A percentile compares a stretch with the other conserved stretches of the same genome.
These are phyloP conservation scores for Crotophaga sulcirostris DNA, from an alignment of 2,113 vertebrate genomes.

Conservation along the genomic window DNA sequence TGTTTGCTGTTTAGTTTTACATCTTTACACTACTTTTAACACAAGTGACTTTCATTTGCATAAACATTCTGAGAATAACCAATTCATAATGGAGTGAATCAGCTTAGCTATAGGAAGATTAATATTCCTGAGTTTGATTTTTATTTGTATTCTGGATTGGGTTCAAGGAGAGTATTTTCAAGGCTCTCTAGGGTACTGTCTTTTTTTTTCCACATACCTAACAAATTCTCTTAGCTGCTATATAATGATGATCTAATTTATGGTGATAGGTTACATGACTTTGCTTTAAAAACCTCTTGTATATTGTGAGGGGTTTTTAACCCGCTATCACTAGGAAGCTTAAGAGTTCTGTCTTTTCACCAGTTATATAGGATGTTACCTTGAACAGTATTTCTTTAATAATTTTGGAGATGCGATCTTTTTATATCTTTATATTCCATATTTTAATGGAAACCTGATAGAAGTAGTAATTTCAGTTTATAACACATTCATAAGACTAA, in stretches of 20 bases:
- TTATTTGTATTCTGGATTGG: background rate
- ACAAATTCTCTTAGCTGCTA: background rate
- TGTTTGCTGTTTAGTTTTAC: constrained; percentile 12
- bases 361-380: background rate
- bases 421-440: background rate
- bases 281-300: background rate
- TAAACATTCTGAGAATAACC: background rate
- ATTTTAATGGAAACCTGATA: background rate
- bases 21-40: background rate
- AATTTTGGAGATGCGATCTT: background rate
- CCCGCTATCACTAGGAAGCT: background rate
- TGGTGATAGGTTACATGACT: background rate
- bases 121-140: background rate
- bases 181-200: background rate
- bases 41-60: background rate
- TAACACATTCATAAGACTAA: background rate
- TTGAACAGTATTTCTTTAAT: background rate
- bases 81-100: background rate
- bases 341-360: background rate
- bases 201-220: background rate
- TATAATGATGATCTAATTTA: background rate
- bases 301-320: background rate
- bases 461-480: background rate
- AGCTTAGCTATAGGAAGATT: background rate
- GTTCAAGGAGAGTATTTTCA: background rate